Conservation (phyloP, 2,888 invertebrate genomes). For the Antitype chi region DNA sequence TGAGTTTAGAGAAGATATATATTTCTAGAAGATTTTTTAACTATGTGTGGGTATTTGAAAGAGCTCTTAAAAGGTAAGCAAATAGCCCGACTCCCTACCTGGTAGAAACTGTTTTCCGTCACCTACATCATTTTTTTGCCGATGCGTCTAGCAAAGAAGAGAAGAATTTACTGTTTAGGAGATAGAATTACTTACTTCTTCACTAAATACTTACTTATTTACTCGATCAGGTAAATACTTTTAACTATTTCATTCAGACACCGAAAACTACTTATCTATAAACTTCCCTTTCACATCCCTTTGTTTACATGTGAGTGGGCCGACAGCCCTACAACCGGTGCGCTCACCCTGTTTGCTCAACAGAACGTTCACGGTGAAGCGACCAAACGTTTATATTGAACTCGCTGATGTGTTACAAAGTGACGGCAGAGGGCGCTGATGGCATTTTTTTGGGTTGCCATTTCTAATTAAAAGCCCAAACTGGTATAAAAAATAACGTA, state of each 20-base stretch:
- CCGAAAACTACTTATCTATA: neutral
- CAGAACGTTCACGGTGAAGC: conserved; percentile 44
- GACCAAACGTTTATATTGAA: conserved; percentile 48
- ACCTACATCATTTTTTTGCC: neutral
- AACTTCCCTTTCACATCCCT: conserved; percentile 37
- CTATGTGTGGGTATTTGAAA: too few relatives aligned
- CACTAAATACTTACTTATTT: neutral
- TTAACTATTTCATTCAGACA: neutral
- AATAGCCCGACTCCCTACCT: neutral
- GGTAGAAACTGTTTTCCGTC: neutral
- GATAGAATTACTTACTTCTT: neutral
- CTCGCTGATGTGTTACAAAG: conserved; percentile 33
- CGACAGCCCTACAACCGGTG: conserved; percentile 25
- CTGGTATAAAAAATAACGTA: neutral
- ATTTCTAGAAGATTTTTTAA: too few relatives aligned
- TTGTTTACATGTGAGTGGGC: conserved; percentile 37
- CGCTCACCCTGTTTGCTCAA: conserved; percentile 38
- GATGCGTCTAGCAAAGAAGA: neutral
- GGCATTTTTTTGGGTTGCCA: conserved; percentile 16
- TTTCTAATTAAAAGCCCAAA: neutral
- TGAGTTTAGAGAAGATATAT: neutral
- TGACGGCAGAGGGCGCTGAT: conserved; percentile 12
- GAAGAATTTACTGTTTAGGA: neutral
- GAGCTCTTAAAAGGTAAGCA: neutral
- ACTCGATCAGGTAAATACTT: neutral